A percentile compares a stretch with the other conserved stretches of the same genome.
Conservation (phyloP, 2,113 vertebrate species). For the Acrocephalus kingi region DNA sequence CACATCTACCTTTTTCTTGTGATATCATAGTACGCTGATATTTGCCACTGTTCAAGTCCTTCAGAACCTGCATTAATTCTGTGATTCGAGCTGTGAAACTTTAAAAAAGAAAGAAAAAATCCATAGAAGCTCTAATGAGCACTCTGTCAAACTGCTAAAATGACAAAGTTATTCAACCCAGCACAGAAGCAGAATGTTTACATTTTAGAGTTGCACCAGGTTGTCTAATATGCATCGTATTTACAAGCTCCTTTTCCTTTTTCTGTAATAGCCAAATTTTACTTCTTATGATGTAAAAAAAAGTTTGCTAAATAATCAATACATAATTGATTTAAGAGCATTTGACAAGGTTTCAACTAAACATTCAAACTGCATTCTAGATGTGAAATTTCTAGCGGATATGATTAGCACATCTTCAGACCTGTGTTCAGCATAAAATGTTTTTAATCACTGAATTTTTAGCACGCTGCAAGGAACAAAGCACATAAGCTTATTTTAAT, state of each 20-base stretch:
- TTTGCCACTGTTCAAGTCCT: constrained; percentile 91
- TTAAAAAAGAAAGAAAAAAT: neutral
- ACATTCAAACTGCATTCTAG: neutral
- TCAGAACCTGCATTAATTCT: constrained; percentile 93
- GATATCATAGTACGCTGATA: constrained; percentile 96
- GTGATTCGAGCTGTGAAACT: constrained; percentile 96
- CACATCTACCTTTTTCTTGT: constrained; percentile 83
- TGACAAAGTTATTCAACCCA: neutral
- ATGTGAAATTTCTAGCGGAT: neutral
- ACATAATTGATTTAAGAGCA: neutral
- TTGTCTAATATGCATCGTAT: neutral
- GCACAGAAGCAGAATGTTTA: neutral
- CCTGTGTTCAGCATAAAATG: neutral
- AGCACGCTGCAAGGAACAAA: neutral
- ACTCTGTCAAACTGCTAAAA: neutral
- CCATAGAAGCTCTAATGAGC: neutral
- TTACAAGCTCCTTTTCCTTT: neutral
- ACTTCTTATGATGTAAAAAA: neutral
- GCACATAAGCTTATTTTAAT: neutral
- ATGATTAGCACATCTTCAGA: neutral
- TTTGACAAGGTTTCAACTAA: neutral
- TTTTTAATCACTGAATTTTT: neutral
- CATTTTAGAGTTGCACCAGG: neutral
- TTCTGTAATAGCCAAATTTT: neutral
- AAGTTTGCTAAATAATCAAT: neutral